Base-by-base conservation (phyloP, 2,797 vertebrate genomes). In the Toxotes lorentzi region DNA sequence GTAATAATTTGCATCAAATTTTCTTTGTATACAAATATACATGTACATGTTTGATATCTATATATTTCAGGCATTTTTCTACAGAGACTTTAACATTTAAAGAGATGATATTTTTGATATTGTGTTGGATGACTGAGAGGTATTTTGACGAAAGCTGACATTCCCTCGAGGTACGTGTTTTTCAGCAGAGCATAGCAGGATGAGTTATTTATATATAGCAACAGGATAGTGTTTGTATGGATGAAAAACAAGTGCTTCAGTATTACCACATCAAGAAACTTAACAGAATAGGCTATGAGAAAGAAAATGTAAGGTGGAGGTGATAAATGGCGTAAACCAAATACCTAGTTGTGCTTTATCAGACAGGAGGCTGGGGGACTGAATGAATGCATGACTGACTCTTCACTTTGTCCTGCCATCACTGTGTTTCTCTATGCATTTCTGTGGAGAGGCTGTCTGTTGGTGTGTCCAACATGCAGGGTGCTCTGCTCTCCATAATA, bases 41-140 rank as follows among this genome's bases (percentile, higher is more conserved):
- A 91, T 81, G 72, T 89, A 93, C 90, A 73, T 88, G 87, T 91
- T 92, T 92, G 89, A 94, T 93, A 94, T 90, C 72, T 92, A 81
- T 93, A 95, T 94, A 94, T 93, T 94, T 93, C 90, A 87, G 91
- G 70, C 91, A 86, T 95, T 94, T 95, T 96, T 95, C 89, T 95
- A 95, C 89, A 93, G 91, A 96, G 92, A 94, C 93, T 94, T 95
- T 94, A 88, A 93, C 88, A 92, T 91, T 93, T 92, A 89, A 93
- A 93, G 81, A 94, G 81, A 94, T 82, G 83, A 93, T 96, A 96
- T 96, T 95, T 96, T 96, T 96, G 91, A 95, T 96, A 96, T 93
- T 92, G 88, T 84, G 88, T 90, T 83, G 84, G 92, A 87, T 82
- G 87, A 87, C 79, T 85, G 86, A 88, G 83, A 87, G 74, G 76